Conservation (phyloP, 2,888 invertebrate species). For the Meghimatium bilineatum region DNA sequence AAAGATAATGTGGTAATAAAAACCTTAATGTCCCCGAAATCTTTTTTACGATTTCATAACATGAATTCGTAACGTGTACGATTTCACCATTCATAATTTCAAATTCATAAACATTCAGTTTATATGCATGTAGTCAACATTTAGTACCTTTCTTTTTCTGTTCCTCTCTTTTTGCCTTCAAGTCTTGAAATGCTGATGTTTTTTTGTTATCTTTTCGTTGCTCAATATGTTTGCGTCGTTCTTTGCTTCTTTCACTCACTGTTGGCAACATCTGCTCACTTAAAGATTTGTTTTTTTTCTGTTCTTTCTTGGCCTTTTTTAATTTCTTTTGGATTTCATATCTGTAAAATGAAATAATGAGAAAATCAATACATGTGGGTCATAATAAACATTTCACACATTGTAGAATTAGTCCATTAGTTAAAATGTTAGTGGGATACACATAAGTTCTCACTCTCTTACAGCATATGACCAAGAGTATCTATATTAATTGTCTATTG, state of each 20-base stretch:
- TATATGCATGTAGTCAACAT: background rate
- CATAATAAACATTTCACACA: background rate
- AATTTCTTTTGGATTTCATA: constrained; percentile 97
- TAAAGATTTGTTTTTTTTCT: constrained; percentile 62
- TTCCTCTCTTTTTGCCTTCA: constrained; percentile 93
- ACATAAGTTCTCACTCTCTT: too few relatives aligned
- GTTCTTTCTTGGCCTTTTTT: constrained; percentile 87
- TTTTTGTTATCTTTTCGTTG: constrained; percentile 87
- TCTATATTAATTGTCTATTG: too few relatives aligned
- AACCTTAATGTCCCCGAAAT: too few relatives aligned
- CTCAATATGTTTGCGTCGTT: constrained; percentile 92
- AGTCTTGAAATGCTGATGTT: constrained; percentile 93
- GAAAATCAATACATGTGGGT: background rate
- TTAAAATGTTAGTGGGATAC: too few relatives aligned
- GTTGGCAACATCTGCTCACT: constrained; percentile 51
- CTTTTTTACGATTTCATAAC: too few relatives aligned
- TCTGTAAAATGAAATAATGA: constrained; percentile 76
- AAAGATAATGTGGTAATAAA: too few relatives aligned
- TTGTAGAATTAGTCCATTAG: too few relatives aligned
- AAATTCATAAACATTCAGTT: too few relatives aligned
- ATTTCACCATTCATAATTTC: too few relatives aligned
- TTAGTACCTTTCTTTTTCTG: constrained; percentile 83
- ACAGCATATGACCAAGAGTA: too few relatives aligned
- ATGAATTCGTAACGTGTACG: too few relatives aligned
- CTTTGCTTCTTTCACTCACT: constrained; percentile 82